Percentiles rank a stretch among this genome's conserved stretches.
Evolutionary conservation across 2,113 vertebrate species (phyloP).

Genomic region (Grus americana): DNA sequence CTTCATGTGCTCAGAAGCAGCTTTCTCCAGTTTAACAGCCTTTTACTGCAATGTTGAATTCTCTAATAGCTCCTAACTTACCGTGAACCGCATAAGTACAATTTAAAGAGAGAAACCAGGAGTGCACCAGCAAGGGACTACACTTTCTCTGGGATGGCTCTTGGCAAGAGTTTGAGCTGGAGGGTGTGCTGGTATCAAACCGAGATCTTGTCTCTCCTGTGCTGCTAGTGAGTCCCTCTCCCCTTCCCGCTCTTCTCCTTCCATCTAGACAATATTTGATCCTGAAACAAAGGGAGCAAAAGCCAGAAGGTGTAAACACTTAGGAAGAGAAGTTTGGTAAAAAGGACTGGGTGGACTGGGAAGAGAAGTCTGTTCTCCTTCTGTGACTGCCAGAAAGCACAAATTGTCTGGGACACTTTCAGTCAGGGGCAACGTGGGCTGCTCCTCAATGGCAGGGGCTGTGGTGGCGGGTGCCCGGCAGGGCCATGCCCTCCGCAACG

Average conservation of each 20-base stretch:
- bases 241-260: background rate
- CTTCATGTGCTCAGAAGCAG: background rate
- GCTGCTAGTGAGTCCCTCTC: background rate
- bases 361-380: background rate
- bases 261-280: background rate
- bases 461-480: fast-evolving
- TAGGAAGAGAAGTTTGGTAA: background rate
- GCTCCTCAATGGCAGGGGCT: background rate
- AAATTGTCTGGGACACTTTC: background rate
- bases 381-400: background rate
- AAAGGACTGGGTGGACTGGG: background rate
- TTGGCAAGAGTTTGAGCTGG: background rate
- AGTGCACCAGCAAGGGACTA: background rate
- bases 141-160: background rate
- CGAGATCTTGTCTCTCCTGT: background rate
- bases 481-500: fast-evolving
- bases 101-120: background rate
- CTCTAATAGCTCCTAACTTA: background rate
- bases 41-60: background rate
- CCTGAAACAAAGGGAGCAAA: background rate
- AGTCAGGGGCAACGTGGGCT: background rate
- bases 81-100: background rate
- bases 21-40: background rate
- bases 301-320: background rate
- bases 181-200: background rate